Conservation (phyloP, 2,797 vertebrate species). For the Dermochelys coriacea region DNA sequence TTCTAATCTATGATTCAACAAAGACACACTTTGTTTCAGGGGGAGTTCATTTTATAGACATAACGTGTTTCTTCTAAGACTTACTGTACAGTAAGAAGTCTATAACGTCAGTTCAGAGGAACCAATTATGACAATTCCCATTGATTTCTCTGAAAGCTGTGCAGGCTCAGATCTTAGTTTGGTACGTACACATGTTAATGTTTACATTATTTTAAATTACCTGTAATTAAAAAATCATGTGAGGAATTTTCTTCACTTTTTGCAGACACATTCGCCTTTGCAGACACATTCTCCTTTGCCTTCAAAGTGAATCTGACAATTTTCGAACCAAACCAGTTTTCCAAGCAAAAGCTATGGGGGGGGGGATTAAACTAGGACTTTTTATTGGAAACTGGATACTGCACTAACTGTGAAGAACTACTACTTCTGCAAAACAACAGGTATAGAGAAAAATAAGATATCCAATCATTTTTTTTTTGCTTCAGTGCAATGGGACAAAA, state of each 20-base stretch:
- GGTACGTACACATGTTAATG: background rate
- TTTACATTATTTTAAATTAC: background rate
- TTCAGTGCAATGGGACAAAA: background rate
- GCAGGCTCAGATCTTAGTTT: background rate
- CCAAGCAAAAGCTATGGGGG: background rate
- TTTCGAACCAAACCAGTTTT: background rate
- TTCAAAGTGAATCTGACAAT: background rate
- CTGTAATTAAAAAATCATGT: background rate
- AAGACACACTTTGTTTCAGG: background rate
- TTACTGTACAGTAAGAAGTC: background rate
- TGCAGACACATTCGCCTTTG: background rate
- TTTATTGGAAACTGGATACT: conserved; percentile 1
- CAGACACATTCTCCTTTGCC: background rate
- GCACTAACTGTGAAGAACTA: background rate
- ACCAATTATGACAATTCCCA: background rate
- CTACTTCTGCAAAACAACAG: background rate
- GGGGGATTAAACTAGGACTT: background rate
- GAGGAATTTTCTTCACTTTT: background rate
- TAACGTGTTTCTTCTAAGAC: background rate
- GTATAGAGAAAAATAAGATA: background rate
- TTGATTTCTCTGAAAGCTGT: background rate
- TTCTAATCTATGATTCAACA: background rate
- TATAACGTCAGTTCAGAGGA: background rate
- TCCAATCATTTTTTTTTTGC: background rate
- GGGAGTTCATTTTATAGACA: background rate